Conservation (phyloP, 1,140 invertebrate species). For the Euura saliciscinereae region DNA sequence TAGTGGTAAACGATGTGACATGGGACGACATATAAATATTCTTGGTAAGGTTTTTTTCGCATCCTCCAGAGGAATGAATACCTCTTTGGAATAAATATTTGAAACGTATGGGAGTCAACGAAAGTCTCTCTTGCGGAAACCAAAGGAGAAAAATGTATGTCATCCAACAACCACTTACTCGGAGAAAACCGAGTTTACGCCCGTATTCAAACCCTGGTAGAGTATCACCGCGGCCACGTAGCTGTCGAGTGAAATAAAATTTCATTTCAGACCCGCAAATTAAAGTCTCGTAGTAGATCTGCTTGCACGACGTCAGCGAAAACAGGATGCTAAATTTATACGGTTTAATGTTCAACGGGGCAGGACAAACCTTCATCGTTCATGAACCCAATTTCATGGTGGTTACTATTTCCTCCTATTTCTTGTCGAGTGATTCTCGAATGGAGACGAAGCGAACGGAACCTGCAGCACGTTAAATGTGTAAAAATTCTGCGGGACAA, state of each 20-base stretch:
- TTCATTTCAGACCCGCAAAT: not conserved
- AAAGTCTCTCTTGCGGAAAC: not conserved
- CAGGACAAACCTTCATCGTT: not conserved
- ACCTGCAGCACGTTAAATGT: too few species aligned
- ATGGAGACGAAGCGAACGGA: too few species aligned
- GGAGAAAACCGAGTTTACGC: not conserved
- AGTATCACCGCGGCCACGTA: not conserved
- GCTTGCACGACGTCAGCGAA: not conserved
- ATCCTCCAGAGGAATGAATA: not conserved
- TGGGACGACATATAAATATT: not conserved
- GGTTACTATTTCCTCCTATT: too few species aligned
- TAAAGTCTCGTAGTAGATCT: not conserved
- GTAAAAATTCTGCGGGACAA: too few species aligned
- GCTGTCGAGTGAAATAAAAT: slow-evolving; percentile 5
- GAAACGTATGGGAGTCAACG: not conserved
- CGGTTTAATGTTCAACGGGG: not conserved
- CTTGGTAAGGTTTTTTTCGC: not conserved
- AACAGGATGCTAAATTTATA: not conserved
- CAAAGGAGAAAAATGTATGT: not conserved
- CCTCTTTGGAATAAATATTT: slow-evolving; percentile 1
- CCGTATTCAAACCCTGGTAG: not conserved
- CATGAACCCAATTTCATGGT: not conserved
- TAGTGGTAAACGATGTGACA: not conserved
- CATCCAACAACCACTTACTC: slow-evolving; percentile 6
- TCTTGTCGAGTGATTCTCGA: too few species aligned